Evolutionary conservation across 2,113 vertebrate species (phyloP).

Genomic region (Glareola pratincola): DNA sequence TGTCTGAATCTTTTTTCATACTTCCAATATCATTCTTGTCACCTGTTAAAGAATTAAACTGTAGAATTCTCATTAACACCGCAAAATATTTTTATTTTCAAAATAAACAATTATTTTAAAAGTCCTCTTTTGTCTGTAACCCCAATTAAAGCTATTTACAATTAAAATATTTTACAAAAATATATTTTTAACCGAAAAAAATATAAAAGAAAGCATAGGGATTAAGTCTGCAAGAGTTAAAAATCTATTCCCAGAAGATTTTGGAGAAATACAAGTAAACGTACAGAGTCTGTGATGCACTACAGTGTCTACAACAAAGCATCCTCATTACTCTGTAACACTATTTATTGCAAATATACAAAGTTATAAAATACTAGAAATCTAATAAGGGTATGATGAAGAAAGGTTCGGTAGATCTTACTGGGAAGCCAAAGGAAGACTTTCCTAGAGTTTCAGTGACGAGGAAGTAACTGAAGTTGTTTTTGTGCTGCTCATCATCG

Average conservation of each 20-base stretch:
- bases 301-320: neutral
- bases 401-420: neutral
- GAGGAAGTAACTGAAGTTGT: neutral
- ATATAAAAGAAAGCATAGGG: neutral
- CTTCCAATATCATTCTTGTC: neutral
- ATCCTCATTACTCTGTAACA: neutral
- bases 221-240: neutral
- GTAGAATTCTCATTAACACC: neutral
- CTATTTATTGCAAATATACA: neutral
- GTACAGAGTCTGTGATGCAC: neutral
- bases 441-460: neutral
- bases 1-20: neutral
- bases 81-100: neutral
- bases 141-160: constrained; percentile 1
- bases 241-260: neutral
- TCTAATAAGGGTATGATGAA: neutral
- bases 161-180: constrained; percentile 36
- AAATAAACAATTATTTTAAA: neutral
- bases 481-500: neutral
- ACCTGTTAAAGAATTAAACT: neutral
- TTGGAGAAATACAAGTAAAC: neutral
- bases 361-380: neutral
- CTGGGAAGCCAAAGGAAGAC: neutral
- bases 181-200: neutral
- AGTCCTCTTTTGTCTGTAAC: neutral